Evolutionary conservation across 1,140 invertebrate species (phyloP), one percentile per base, ranked within the genome.

Genomic region (Lepidurus apus): DNA sequence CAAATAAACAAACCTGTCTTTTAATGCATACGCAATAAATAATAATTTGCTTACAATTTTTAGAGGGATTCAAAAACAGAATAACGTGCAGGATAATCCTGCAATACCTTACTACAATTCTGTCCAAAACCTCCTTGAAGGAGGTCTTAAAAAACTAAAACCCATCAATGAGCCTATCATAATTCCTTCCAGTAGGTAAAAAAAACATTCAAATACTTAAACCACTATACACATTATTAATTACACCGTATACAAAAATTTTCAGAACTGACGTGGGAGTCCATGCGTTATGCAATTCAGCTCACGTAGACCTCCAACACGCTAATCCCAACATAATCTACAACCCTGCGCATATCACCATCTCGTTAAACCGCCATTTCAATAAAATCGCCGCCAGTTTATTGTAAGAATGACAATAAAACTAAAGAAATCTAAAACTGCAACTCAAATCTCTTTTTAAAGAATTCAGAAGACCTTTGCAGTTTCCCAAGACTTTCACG

Each of bases 211-310:
- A 42, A 44, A n/a, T 43, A 8, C 8, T 44, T 75, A n/a, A 42
- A 43, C 11, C 43, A 73, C 42, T 45, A 26, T 43, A 43, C 24
- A n/a, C 9, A 42, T 42, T 78, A 44, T 17, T 74, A 65, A 65
- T 65, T 21, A 65, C 34, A 34, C 4, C 2, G 0, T 73, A 26
- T 13, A 10, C 3, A 1, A 26, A 11, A 74, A 9, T 7, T n/a
- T 21, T 5, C n/a, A 79, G 78, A n/a, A 79, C 78, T 34, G 78
- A 79, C 47, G 42, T 43, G 42, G 78, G 78, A 74, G 78, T 79
- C 24, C 78, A 79, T 74, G 26, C 78, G 1, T 79, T 79, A 26
- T 79, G 78, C 43, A 79, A 79, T 79, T 1, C 73, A 7, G 78
- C 78, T 34, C 78, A 79, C 43, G 74, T 79, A 1, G 78, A 79